These are phyloP conservation scores for Acipenser transmontanus DNA, from an alignment of 2,797 vertebrate species.

Conservation along the genomic window DNA sequence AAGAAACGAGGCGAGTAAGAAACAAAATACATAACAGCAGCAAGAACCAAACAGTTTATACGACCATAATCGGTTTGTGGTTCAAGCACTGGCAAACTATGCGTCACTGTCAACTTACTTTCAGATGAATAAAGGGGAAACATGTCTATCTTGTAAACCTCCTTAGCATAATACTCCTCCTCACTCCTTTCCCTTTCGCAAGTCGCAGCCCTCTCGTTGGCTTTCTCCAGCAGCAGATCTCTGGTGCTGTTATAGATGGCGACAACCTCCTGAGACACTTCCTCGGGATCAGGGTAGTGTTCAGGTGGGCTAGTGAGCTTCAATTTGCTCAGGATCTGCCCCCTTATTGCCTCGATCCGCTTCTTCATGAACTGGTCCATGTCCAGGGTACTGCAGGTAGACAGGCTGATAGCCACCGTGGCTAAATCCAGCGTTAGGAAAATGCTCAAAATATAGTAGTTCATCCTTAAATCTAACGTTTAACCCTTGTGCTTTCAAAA, in stretches of 20 bases:
- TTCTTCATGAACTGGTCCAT: constrained; percentile 93
- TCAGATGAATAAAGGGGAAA: constrained; percentile 70
- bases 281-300: constrained; percentile 83
- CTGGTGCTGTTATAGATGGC: constrained; percentile 95
- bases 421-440: constrained; percentile 79
- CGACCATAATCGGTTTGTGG: constrained; percentile 26
- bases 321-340: constrained; percentile 94
- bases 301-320: constrained; percentile 85
- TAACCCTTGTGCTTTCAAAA: constrained; percentile 21
- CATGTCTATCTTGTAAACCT: constrained; percentile 94
- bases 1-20: too few species aligned
- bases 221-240: constrained; percentile 92
- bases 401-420: constrained; percentile 76
- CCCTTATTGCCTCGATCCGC: constrained; percentile 89
- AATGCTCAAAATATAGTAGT: constrained; percentile 73
- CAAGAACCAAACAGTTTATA: constrained; percentile 23
- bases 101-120: constrained; percentile 70
- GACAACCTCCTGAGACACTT: constrained; percentile 87
- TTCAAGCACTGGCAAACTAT: not conserved
- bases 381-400: constrained; percentile 92
- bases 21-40: too few species aligned
- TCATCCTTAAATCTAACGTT: constrained; percentile 65
- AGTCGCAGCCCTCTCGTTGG: constrained; percentile 82
- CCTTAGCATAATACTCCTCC: constrained; percentile 95
- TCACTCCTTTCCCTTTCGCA: constrained; percentile 90